Conservation (phyloP, 2,888 invertebrate species). For the Cinara cedri region DNA sequence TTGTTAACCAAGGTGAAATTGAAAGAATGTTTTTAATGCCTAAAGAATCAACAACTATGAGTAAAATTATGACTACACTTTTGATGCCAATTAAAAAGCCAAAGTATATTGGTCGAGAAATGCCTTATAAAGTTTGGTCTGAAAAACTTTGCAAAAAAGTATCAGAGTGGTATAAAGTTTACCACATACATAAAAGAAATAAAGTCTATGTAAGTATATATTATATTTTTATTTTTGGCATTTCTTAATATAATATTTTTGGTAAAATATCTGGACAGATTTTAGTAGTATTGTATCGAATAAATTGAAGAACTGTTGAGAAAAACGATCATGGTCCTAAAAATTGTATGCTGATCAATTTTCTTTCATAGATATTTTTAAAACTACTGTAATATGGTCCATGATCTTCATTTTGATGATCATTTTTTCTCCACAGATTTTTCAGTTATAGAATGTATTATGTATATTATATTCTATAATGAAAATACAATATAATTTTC, state of each 20-base stretch:
- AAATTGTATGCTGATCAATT: too few species aligned
- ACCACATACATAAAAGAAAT: slow-evolving; percentile 23
- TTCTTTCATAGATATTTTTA: too few species aligned
- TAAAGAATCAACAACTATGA: slow-evolving; percentile 66
- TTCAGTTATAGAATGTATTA: too few species aligned
- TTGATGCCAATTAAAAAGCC: slow-evolving; percentile 63
- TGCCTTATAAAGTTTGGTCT: slow-evolving; percentile 69
- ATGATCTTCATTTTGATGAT: too few species aligned
- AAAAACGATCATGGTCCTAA: too few species aligned
- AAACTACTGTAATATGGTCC: too few species aligned
- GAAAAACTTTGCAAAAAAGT: slow-evolving; percentile 65
- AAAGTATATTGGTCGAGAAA: slow-evolving; percentile 64
- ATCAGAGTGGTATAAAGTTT: slow-evolving; percentile 65
- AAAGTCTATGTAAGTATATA: slow-evolving; percentile 44
- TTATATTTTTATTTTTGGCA: not conserved
- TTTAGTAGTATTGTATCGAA: too few species aligned
- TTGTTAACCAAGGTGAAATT: slow-evolving; percentile 68
- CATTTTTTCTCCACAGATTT: too few species aligned
- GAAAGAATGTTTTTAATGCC: slow-evolving; percentile 69
- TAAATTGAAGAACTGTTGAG: too few species aligned
- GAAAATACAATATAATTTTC: slow-evolving; percentile 58
- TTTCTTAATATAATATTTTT: too few species aligned
- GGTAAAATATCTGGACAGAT: too few species aligned
- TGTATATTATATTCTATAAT: too few species aligned
- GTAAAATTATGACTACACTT: slow-evolving; percentile 67